A percentile compares a stretch with the other conserved stretches of the same genome.
Conservation (phyloP, 2,113 vertebrate genomes). For the Nannospalax galili region DNA sequence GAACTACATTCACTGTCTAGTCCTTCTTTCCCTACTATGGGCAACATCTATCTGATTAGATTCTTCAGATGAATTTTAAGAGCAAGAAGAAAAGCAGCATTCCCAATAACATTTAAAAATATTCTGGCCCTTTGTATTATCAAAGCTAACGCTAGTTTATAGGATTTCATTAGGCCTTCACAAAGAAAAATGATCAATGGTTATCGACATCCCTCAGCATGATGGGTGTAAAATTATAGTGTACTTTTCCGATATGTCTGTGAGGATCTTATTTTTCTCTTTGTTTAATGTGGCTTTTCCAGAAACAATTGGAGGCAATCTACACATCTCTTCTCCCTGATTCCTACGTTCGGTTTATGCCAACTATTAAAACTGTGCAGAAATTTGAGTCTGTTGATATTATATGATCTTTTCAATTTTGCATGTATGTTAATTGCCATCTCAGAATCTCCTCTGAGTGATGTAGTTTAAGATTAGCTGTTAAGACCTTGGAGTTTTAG, state of each 20-base stretch:
- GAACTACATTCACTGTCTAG: too few species aligned
- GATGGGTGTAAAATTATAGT: constrained; percentile 67
- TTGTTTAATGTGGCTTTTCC: constrained; percentile 28
- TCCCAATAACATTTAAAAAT: constrained; percentile 61
- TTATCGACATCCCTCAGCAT: constrained; percentile 66
- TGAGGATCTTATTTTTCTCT: constrained; percentile 55
- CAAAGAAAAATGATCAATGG: constrained; percentile 67
- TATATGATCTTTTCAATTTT: constrained; percentile 9
- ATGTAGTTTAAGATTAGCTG: constrained; percentile 68
- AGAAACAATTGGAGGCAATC: background rate
- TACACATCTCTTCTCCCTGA: background rate
- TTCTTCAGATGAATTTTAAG: background rate
- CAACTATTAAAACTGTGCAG: background rate
- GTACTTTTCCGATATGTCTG: background rate
- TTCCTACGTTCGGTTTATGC: background rate
- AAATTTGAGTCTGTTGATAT: background rate
- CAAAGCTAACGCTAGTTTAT: constrained; percentile 65
- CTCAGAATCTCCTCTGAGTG: constrained; percentile 53
- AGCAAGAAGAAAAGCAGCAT: background rate
- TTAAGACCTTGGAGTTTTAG: constrained; percentile 66
- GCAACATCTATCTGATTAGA: background rate
- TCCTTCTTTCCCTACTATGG: background rate
- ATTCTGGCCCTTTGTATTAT: constrained; percentile 56
- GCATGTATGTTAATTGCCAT: constrained; percentile 43
- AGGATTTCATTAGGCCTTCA: constrained; percentile 67